Percentiles rank a stretch among this genome's conserved stretches.
Evolutionary conservation across 1,140 invertebrate species (phyloP).

Genomic region (Nebria ingens): DNA sequence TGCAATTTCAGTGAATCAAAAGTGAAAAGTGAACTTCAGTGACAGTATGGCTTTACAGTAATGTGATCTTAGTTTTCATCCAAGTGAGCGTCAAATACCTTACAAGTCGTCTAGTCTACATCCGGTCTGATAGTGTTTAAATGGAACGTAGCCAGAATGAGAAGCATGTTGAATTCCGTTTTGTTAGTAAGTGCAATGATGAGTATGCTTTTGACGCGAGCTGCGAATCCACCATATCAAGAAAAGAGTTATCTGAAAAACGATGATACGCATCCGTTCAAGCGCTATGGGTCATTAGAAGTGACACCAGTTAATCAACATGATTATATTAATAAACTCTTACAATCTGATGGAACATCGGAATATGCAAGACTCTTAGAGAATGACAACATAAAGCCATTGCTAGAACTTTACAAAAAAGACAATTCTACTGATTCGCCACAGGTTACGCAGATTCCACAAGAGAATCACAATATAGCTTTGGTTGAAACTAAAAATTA

Average conservation of each 20-base stretch:
- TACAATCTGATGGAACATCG: slow-evolving; percentile 23
- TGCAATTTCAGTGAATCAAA: slow-evolving; percentile 5
- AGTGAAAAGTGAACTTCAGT: slow-evolving; percentile 6
- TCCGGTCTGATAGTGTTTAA: slow-evolving; percentile 19
- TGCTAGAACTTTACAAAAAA: slow-evolving; percentile 27
- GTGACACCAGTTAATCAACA: slow-evolving; percentile 16
- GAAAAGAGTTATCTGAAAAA: neutral
- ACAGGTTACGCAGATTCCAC: neutral
- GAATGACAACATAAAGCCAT: slow-evolving; percentile 28
- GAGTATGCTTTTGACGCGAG: slow-evolving; percentile 32
- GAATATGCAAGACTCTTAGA: slow-evolving; percentile 27
- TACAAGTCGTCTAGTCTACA: neutral
- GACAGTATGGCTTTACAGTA: neutral
- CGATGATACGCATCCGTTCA: neutral
- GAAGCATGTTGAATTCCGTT: slow-evolving; percentile 28
- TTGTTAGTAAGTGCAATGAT: slow-evolving; percentile 29
- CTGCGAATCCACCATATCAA: slow-evolving; percentile 27
- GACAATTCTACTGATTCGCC: slow-evolving; percentile 10
- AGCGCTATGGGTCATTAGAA: slow-evolving; percentile 9
- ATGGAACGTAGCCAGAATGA: slow-evolving; percentile 32
- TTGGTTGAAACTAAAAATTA: neutral
- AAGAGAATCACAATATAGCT: no score
- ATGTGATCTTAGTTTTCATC: neutral
- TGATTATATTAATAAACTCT: slow-evolving; percentile 21
- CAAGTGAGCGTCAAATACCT: neutral